Percentiles rank a stretch among this genome's conserved stretches.
phyloP scores from a whole-genome alignment of 2,888 invertebrate species.

The Melipona beecheii region DNA sequence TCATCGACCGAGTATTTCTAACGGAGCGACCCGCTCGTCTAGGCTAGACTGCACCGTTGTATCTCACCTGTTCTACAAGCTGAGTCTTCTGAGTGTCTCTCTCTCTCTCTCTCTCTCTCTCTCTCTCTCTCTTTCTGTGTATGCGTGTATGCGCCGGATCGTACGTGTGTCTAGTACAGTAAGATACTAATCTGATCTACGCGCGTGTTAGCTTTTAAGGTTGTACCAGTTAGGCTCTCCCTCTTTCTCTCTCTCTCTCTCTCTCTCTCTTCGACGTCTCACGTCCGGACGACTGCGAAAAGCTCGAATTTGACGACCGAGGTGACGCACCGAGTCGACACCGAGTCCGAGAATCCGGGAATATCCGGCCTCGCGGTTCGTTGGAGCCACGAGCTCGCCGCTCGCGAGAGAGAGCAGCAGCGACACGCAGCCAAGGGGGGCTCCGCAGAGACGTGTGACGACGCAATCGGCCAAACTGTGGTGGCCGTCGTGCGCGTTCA shows the following conservation, averaged over 20 bases:
- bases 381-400: background rate
- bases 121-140: background rate
- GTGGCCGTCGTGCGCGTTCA: constrained; percentile 74
- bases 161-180: background rate
- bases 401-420: background rate
- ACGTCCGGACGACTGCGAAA: constrained; percentile 52
- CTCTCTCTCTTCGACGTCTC: constrained; percentile 4
- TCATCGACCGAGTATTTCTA: constrained; percentile 52
- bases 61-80: constrained; percentile 5
- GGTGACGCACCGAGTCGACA: background rate
- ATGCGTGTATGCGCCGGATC: constrained; percentile 9
- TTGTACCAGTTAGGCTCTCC: background rate
- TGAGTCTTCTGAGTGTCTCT: background rate
- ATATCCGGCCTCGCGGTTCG: constrained; percentile 41
- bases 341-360: no score
- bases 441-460: no score
- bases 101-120: background rate
- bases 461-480: constrained; percentile 77
- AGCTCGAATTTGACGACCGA: no score
- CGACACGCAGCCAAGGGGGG: no score
- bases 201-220: constrained; percentile 31
- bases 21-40: constrained; percentile 9
- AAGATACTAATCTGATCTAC: constrained; percentile 18
- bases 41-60: constrained; percentile 38
- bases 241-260: background rate